Base-by-base conservation (phyloP, 2,797 vertebrate species). In the Xenopus petersii region DNA sequence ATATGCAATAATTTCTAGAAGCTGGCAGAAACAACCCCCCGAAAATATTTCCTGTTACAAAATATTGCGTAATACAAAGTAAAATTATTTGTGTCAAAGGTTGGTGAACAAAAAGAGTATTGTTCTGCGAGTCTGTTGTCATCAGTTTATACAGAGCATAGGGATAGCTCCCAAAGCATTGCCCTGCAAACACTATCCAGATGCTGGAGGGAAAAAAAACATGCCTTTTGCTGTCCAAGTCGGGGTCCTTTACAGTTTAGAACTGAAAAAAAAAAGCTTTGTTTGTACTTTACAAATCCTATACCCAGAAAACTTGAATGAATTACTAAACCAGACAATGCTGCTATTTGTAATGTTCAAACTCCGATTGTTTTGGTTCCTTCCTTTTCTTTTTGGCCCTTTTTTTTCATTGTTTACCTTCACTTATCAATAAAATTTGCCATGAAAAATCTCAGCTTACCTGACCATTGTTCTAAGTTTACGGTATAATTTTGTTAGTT, bases 81-180 rank as follows among this genome's bases (percentile, higher is more conserved):
- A 69, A 73, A 79, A 79, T 79, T 79, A 79, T 79, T 79, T 79
- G 67, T 79, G 71, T 79, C 54, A 74, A 79, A 73, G 76, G 67
- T 78, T 79, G 67, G 71, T 74, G 76, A 79, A 79, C 76, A 79
- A 78, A 70, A 79, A 64, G 71, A 70, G 71, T 54, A 73, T 74
- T 79, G 71, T 73, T 79, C 67, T 47, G 13, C 13, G n/a, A 79
- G 66, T 61, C 76, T 74, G 76, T 79, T 79, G 76, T 79, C 76
- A 79, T 79, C 71, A 47, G 71, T 79, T 74, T 79, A 70, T 74
- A 59, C 71, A 79, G 76, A 79, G 71, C 71, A 74, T 70, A 51
- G 55, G 76, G 76, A 79, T 73, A 74, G 76, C 55, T 71, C 76
- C 76, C 67, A 79, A 70, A 74, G 66, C 76, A 70, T 54, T 73